Evolutionary conservation across 2,797 vertebrate species (phyloP).

Genomic region (Pogoniulus pusillus): DNA sequence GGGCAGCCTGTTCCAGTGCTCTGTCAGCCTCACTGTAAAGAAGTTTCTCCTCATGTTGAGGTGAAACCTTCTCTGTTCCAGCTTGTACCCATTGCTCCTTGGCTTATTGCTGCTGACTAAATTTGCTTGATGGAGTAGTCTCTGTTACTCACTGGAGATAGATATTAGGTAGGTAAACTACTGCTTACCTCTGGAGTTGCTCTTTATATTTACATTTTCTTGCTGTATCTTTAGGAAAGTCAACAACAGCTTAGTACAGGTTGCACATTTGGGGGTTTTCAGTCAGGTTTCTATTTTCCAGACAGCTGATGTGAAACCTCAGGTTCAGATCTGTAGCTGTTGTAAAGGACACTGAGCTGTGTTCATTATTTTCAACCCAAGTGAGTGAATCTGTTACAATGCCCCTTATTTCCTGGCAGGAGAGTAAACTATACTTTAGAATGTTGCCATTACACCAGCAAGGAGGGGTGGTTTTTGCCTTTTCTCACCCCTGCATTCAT

Average conservation of each 20-base stretch:
- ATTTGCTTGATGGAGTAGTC: background rate
- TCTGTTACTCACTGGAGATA: background rate
- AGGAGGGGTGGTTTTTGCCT: background rate
- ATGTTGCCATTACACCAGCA: background rate
- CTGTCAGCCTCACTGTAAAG: no score
- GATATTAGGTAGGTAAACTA: background rate
- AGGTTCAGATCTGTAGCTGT: background rate
- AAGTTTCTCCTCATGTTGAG: no score
- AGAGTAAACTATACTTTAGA: background rate
- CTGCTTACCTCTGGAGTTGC: background rate
- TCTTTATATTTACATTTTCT: background rate
- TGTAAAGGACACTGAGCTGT: background rate
- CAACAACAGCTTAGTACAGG: background rate
- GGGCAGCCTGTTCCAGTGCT: no score
- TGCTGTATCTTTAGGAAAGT: background rate
- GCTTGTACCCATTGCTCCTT: no score
- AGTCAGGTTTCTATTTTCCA: background rate
- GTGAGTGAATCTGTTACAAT: background rate
- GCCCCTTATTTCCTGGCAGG: background rate
- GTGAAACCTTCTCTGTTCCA: no score
- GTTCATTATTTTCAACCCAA: background rate
- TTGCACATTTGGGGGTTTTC: background rate
- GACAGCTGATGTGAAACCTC: background rate
- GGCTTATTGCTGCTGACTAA: background rate
- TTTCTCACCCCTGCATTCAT: fast-evolving